A percentile compares a stretch with the other conserved stretches of the same genome.
Evolutionary conservation across 2,113 vertebrate genomes (phyloP).

Genomic region (Lamprotornis superbus): DNA sequence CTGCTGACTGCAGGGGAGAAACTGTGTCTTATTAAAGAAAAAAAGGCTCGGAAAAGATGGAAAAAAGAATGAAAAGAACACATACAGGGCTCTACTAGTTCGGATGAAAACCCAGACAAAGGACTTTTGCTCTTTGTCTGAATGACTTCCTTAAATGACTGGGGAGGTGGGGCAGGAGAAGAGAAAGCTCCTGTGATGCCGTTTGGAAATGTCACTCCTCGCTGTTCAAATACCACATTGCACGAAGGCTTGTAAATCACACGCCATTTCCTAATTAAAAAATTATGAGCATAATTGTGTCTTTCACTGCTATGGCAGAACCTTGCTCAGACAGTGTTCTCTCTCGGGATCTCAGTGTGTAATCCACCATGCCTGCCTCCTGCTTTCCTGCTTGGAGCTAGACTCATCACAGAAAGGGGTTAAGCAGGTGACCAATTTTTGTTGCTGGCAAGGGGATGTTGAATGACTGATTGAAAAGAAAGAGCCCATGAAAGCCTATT

Average conservation of each 20-base stretch:
- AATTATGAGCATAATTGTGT: not conserved
- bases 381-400: not conserved
- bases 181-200: not conserved
- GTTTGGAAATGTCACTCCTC: conserved; percentile 9
- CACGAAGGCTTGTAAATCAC: not conserved
- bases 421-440: not conserved
- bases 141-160: not conserved
- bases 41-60: not conserved
- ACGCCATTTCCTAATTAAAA: not conserved
- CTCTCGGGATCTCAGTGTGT: not conserved
- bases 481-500: not conserved
- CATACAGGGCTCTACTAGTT: not conserved
- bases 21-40: not conserved
- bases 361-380: not conserved
- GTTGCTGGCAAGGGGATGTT: not conserved
- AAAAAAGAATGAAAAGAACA: not conserved
- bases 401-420: not conserved
- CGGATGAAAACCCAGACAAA: conserved; percentile 6
- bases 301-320: not conserved
- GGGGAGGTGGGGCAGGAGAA: not conserved
- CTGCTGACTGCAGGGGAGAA: not conserved
- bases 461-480: not conserved
- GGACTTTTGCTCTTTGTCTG: not conserved
- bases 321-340: not conserved
- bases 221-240: conserved; percentile 1